Evolutionary conservation across 1,140 invertebrate genomes (phyloP), one percentile per base, ranked within the genome.

Genomic region (Eupeodes corollae): DNA sequence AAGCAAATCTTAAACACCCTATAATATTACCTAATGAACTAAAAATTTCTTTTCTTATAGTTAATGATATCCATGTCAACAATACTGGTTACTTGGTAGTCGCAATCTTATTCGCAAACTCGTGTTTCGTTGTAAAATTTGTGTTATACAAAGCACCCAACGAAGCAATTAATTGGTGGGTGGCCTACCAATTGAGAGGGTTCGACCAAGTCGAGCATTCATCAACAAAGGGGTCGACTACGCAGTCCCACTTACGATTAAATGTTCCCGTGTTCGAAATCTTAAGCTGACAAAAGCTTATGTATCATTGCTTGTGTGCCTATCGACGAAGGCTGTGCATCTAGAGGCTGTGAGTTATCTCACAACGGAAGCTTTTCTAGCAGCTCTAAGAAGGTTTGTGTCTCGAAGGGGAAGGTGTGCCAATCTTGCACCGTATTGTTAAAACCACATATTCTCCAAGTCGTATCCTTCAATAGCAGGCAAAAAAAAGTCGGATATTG

Each of bases 361-460:
- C 30, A 52, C 52, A 3, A 42, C 56, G 6, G 37, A 59, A 42
- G 54, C 51, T 6, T 67, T 70, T 34, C 15, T 70, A 0, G 51
- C 56, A 19, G 56, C 59, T 8, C 54, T 67, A 9, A 31, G 46
- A 21, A 44, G 65, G 41, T 70, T 70, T 47, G 55, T 55, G 10
- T 8, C 45, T n/a, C 15, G 52, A 26, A 11, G 44, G 8, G 62
- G 61, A 11, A 30, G 42, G 11, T 53, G 55, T 35, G 30, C 39
- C 5, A 42, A 43, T 13, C 11, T 43, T n/a, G n/a, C n/a, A n/a
- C n/a, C n/a, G n/a, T n/a, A n/a, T n/a, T n/a, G n/a, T n/a, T n/a
- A n/a, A n/a, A n/a, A n/a, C n/a, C n/a, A n/a, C n/a, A n/a, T n/a
- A n/a, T n/a, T n/a, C n/a, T n/a, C n/a, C n/a, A n/a, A n/a, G n/a